Percentiles rank a stretch among this genome's conserved stretches.
Conservation (phyloP, 2,888 invertebrate species). For the Sinodicranocentrus sp. region DNA sequence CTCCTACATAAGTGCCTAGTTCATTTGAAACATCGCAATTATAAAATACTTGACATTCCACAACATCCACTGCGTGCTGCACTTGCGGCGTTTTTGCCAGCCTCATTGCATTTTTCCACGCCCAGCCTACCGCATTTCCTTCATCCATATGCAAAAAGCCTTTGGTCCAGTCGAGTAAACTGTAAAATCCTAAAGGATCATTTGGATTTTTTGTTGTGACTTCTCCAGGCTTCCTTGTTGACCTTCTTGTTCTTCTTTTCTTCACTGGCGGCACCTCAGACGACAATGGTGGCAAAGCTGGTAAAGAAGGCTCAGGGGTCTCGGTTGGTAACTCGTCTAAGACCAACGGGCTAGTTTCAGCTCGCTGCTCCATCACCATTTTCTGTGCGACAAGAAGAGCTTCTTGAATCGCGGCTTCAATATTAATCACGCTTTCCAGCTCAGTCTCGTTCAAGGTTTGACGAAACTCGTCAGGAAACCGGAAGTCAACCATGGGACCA, state of each 20-base stretch:
- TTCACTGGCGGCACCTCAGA: neutral
- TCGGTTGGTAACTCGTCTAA: neutral
- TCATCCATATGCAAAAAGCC: neutral
- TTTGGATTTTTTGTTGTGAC: neutral
- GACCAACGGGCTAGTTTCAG: too few relatives aligned
- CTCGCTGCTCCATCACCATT: neutral
- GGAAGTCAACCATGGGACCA: too few relatives aligned
- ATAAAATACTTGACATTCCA: conserved; percentile 12
- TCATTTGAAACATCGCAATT: neutral
- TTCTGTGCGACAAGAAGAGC: neutral
- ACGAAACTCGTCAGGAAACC: too few relatives aligned
- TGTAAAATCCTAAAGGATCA: neutral
- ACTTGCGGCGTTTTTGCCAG: neutral
- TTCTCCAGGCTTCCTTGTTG: neutral
- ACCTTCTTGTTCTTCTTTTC: neutral
- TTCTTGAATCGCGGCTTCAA: neutral
- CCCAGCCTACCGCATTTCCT: neutral
- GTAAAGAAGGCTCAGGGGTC: neutral
- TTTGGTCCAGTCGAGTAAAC: neutral
- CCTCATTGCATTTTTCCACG: neutral
- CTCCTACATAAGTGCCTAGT: neutral
- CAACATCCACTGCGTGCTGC: neutral
- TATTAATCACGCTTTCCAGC: neutral
- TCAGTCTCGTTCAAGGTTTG: neutral
- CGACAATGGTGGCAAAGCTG: neutral